A percentile compares a stretch with the other conserved stretches of the same genome.
Conservation (phyloP, 2,888 invertebrate genomes). For the Kuschelorhynchus macadamiae region DNA sequence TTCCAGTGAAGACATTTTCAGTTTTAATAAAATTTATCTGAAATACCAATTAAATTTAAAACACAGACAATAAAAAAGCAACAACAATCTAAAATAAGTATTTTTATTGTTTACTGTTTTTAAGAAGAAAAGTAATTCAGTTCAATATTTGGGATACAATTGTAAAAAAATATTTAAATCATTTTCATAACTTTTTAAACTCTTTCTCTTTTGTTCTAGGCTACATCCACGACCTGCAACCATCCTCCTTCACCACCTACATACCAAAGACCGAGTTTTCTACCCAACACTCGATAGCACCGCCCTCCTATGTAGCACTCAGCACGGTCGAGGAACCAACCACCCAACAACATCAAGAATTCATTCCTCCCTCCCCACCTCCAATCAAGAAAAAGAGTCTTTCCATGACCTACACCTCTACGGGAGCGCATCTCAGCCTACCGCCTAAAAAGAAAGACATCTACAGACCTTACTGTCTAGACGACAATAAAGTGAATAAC, state of each 20-base stretch:
- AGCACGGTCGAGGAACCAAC: slow-evolving; percentile 71
- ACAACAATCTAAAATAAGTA: no score
- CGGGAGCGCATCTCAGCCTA: slow-evolving; percentile 84
- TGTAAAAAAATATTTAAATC: no score
- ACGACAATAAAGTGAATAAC: slow-evolving; percentile 70
- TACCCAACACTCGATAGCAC: slow-evolving; percentile 27
- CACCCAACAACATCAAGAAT: slow-evolving; percentile 62
- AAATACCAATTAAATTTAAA: no score
- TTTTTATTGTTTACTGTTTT: no score
- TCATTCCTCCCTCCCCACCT: slow-evolving; percentile 63
- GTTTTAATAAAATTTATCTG: no score
- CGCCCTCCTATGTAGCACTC: slow-evolving; percentile 71
- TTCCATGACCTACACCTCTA: slow-evolving; percentile 89
- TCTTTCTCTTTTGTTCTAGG: slow-evolving; percentile 71
- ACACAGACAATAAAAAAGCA: no score
- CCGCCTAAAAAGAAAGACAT: slow-evolving; percentile 94
- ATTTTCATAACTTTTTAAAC: no score
- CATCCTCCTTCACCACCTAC: slow-evolving; percentile 84
- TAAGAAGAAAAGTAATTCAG: no score
- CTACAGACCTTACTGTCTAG: slow-evolving; percentile 88
- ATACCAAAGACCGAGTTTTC: slow-evolving; percentile 72
- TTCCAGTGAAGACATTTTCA: no score
- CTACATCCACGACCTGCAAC: slow-evolving; percentile 84
- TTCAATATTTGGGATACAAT: no score
- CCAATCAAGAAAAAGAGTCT: slow-evolving; percentile 77